Percentiles rank a stretch among this genome's conserved stretches.
phyloP scores from a whole-genome alignment of 1,140 invertebrate genomes.

The Scaptomyza pallida region DNA sequence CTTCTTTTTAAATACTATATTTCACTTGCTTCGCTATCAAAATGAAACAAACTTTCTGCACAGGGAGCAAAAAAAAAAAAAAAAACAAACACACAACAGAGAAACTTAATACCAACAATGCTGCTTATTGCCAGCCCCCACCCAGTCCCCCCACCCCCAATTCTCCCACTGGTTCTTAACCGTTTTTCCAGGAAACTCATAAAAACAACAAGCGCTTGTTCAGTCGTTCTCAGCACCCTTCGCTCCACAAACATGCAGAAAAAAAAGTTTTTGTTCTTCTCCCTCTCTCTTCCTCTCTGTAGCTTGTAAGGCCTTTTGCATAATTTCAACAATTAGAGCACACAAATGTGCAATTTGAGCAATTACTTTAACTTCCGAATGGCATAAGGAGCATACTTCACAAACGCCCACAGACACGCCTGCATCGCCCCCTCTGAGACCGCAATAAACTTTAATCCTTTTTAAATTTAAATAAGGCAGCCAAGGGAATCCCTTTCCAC shows the following conservation, averaged over 20 bases:
- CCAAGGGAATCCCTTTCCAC: background rate
- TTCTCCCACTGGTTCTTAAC: background rate
- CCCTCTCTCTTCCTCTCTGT: background rate
- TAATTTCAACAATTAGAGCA: constrained; percentile 62
- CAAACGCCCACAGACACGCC: background rate
- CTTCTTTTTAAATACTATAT: too few relatives aligned
- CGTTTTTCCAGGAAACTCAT: constrained; percentile 19
- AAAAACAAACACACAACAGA: background rate
- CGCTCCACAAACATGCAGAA: background rate
- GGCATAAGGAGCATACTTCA: constrained; percentile 48
- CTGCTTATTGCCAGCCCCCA: background rate
- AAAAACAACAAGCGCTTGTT: constrained; percentile 47
- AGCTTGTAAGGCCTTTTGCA: constrained; percentile 32
- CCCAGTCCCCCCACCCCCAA: background rate
- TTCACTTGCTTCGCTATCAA: background rate
- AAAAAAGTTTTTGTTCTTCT: constrained; percentile 29
- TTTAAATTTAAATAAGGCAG: constrained; percentile 62
- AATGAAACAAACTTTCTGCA: constrained; percentile 1
- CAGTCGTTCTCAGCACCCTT: constrained; percentile 23
- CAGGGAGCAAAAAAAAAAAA: background rate
- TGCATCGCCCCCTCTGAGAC: background rate
- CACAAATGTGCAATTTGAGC: constrained; percentile 59
- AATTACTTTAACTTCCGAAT: constrained; percentile 63
- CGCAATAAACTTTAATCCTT: constrained; percentile 58
- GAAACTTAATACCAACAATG: constrained; percentile 21